These are phyloP conservation scores for Bos indicus DNA, from an alignment of 2,113 vertebrate genomes.

Conservation along the genomic window DNA sequence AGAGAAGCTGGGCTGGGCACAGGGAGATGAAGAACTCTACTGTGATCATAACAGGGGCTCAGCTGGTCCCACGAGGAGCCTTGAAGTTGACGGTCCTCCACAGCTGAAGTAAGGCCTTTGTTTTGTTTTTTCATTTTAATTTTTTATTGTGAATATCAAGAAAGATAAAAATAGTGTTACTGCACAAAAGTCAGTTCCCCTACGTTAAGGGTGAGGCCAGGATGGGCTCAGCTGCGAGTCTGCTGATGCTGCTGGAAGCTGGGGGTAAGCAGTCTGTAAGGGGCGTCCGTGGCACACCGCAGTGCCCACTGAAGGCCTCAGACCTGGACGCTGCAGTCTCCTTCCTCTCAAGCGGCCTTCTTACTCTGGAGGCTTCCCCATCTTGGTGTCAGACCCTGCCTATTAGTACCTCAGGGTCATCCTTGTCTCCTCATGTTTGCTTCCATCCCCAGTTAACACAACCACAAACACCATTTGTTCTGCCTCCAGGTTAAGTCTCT, in stretches of 20 bases:
- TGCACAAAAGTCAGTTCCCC: background rate
- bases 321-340: background rate
- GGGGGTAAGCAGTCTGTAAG: background rate
- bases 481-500: background rate
- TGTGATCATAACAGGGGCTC: background rate
- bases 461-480: background rate
- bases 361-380: background rate
- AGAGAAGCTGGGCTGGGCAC: background rate
- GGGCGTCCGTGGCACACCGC: rapidly evolving
- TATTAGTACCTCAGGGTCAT: background rate
- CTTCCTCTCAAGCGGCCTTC: background rate
- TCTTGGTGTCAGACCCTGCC: background rate
- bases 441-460: background rate
- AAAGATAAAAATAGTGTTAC: too few relatives aligned
- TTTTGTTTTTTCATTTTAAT: too few relatives aligned
- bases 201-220: background rate
- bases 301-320: background rate
- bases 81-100: background rate
- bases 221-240: background rate
- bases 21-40: too few relatives aligned
- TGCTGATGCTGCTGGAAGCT: background rate
- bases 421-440: background rate
- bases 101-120: background rate
- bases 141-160: too few relatives aligned
- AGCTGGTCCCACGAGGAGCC: background rate